Conservation (phyloP, 1,140 invertebrate species). For the Contarinia nasturtii region DNA sequence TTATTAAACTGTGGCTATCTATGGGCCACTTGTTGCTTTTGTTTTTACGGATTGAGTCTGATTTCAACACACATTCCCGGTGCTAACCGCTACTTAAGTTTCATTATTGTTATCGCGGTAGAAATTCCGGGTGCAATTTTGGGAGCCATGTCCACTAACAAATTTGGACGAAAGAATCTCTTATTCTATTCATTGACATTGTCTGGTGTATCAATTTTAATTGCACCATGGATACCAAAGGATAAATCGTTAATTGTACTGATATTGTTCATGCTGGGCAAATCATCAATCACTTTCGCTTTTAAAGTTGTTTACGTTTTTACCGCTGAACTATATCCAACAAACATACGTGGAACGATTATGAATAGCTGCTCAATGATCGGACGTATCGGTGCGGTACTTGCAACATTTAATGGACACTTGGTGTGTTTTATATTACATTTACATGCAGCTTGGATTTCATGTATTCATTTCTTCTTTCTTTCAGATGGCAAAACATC, state of each 20-base stretch:
- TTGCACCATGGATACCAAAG: not conserved
- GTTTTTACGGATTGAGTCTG: slow-evolving; percentile 65
- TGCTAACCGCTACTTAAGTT: slow-evolving; percentile 40
- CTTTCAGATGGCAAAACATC: slow-evolving; percentile 53
- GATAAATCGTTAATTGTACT: not conserved
- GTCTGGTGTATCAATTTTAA: not conserved
- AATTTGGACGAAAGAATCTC: slow-evolving; percentile 37
- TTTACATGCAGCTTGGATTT: no score
- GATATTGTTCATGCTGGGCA: slow-evolving; percentile 42
- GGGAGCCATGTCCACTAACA: slow-evolving; percentile 40
- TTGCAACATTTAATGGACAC: no score
- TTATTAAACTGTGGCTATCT: slow-evolving; percentile 42
- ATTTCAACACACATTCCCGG: slow-evolving; percentile 56
- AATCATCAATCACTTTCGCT: slow-evolving; percentile 47
- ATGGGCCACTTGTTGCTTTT: slow-evolving; percentile 47
- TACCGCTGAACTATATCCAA: no score
- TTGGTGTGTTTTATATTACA: no score
- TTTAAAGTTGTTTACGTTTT: slow-evolving; percentile 53
- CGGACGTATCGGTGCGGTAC: no score
- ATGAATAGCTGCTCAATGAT: no score
- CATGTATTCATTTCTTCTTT: no score
- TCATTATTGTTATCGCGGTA: slow-evolving; percentile 44
- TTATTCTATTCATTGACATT: slow-evolving; percentile 31
- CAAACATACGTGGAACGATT: no score
- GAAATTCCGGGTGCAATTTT: slow-evolving; percentile 52